Conservation (phyloP, 2,888 invertebrate species). For the Dicranocentrus wangi region DNA sequence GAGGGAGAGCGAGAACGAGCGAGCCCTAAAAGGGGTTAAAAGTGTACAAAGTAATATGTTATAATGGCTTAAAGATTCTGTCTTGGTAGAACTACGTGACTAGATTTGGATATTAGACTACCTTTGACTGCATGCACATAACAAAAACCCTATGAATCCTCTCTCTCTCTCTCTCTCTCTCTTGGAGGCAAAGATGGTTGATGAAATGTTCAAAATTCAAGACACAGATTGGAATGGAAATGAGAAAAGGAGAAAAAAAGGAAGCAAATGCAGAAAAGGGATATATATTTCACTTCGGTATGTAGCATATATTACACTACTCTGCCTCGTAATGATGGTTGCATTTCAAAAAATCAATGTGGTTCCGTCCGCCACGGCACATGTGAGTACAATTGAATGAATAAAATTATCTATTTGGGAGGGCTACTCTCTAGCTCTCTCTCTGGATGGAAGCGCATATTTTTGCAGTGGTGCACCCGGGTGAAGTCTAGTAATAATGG, state of each 20-base stretch:
- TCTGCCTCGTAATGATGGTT: background rate
- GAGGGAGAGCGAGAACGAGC: background rate
- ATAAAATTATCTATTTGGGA: constrained; percentile 17
- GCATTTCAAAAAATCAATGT: background rate
- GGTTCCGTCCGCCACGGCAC: background rate
- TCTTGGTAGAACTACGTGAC: constrained; percentile 44
- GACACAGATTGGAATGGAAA: constrained; percentile 57
- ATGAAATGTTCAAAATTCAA: constrained; percentile 61
- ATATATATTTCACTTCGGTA: constrained; percentile 22
- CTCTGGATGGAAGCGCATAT: too few species aligned
- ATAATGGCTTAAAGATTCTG: constrained; percentile 13
- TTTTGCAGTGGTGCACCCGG: too few species aligned
- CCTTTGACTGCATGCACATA: background rate
- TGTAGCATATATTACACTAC: background rate
- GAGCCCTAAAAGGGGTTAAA: constrained; percentile 31
- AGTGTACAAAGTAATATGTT: constrained; percentile 39
- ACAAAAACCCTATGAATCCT: background rate
- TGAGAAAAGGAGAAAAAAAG: constrained; percentile 24
- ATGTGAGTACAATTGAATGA: background rate
- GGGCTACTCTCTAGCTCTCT: constrained; percentile 9
- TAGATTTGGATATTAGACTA: constrained; percentile 40
- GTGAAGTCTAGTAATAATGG: background rate
- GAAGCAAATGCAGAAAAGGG: background rate
- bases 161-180: too few species aligned
- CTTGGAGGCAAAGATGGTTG: background rate